Base-by-base conservation (phyloP, 2,888 invertebrate species). In the Tridacna gigas region DNA sequence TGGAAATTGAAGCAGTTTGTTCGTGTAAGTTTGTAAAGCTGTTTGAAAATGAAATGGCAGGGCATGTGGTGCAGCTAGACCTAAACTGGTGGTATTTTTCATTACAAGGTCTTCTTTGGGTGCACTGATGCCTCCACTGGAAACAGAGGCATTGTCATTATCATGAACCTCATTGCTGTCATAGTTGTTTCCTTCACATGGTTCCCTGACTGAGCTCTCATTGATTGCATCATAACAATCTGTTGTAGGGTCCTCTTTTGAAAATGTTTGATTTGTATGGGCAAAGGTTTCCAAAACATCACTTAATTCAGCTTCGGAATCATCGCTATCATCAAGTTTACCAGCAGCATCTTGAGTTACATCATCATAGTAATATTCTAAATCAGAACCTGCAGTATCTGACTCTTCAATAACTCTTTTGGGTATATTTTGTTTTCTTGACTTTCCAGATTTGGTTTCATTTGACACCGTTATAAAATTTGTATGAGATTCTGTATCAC, bases 341-440 rank as follows among this genome's bases (percentile, higher is more conserved):
- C 26, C 25, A 20, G 25, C 12, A 28, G 69, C 71, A 28, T 61
- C 61, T 37, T n/a, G 18, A 60, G 11, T 25, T 26, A 47, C 73
- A 51, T 37, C 28, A 60, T 45, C 69, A 51, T 65, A 47, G 69
- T 76, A 69, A 25, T 25, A 37, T 9, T 67, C 77, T 26, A 37
- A 22, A 77, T 60, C 28, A n/a, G 67, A 9, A 7, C 51, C 60
- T 67, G 56, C 15, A 11, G 20, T 67, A 22, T 48, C 61, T 67
- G 20, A 51, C 47, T 60, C 69, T n/a, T 75, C 26, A 13, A 74
- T 9, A 22, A 86, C 61, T 75, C 82, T 77, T 48, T 80, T 81
- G 28, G 86, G 86, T 9, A 71, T 56, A 45, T 69, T 28, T 47
- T 86, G 83, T n/a, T 84, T 86, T 20, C 86, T 74, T 4, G 83